Percentiles rank a stretch among this genome's conserved stretches.
These are phyloP conservation scores for Alviniconcha strummeri DNA, from an alignment of 2,888 invertebrate species.

Conservation along the genomic window DNA sequence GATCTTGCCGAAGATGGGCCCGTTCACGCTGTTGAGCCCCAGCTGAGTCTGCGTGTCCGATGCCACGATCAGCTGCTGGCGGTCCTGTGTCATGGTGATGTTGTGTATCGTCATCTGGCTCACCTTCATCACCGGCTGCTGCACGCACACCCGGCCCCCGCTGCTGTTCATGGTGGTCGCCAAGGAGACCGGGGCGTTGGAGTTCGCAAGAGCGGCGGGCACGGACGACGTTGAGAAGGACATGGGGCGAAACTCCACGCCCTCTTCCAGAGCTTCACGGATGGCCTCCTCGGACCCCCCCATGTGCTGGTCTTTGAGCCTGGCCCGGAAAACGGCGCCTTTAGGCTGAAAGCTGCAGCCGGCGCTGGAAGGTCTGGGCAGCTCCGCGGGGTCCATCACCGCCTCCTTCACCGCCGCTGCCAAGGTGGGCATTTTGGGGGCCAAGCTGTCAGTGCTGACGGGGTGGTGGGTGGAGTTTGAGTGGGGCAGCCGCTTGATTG, in stretches of 20 bases:
- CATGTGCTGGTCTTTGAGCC: constrained; percentile 38
- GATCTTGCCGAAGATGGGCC: constrained; percentile 64
- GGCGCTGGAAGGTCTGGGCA: constrained; percentile 68
- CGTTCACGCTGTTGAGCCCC: constrained; percentile 58
- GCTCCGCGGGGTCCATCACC: constrained; percentile 44
- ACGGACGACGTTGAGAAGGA: constrained; percentile 32
- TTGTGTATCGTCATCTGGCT: constrained; percentile 68
- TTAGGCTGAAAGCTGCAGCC: constrained; percentile 87
- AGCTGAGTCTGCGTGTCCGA: constrained; percentile 67
- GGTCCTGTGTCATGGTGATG: constrained; percentile 66
- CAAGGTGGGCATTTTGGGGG: background rate
- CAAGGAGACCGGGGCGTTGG: constrained; percentile 4
- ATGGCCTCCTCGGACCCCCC: constrained; percentile 26
- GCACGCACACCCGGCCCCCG: constrained; percentile 44
- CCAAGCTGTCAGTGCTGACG: constrained; percentile 17
- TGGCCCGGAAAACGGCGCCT: constrained; percentile 89
- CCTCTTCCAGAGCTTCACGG: background rate
- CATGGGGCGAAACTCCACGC: constrained; percentile 24
- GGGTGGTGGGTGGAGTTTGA: constrained; percentile 28
- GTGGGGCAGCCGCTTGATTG: constrained; percentile 81
- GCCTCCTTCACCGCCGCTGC: constrained; percentile 39
- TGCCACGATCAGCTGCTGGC: constrained; percentile 66
- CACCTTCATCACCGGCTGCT: constrained; percentile 50
- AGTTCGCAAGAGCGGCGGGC: background rate
- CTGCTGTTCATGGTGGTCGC: constrained; percentile 8